These are phyloP conservation scores for Agelas oroides DNA, from an alignment of 37 sponge, comb jelly and placozoan genomes.

Conservation along the genomic window DNA sequence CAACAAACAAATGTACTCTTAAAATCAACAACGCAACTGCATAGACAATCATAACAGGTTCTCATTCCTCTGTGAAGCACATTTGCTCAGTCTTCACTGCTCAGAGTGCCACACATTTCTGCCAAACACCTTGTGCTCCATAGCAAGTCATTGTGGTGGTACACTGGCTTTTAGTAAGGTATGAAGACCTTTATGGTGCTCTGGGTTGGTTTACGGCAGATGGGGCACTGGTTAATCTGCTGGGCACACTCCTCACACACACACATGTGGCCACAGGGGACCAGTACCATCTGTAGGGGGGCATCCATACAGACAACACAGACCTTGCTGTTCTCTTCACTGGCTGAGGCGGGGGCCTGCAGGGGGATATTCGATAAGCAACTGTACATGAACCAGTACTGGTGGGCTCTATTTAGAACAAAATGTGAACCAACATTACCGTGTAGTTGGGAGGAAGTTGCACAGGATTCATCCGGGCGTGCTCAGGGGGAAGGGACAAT, in stretches of 20 bases:
- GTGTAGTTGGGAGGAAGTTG: background rate
- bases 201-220: slow-evolving; percentile 26
- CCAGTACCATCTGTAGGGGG: slow-evolving; percentile 51
- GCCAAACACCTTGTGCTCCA: too few species aligned
- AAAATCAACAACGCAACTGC: too few species aligned
- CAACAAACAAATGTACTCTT: too few species aligned
- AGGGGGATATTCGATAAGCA: too few species aligned
- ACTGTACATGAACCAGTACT: background rate
- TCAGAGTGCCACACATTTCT: too few species aligned
- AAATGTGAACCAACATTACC: background rate
- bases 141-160: too few species aligned
- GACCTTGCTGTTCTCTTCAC: background rate
- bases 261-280: slow-evolving; percentile 74
- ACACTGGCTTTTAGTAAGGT: slow-evolving; percentile 3
- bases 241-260: slow-evolving; percentile 58
- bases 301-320: slow-evolving; percentile 70
- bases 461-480: too few species aligned
- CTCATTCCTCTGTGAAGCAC: too few species aligned
- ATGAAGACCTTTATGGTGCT: slow-evolving; percentile 25
- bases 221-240: slow-evolving; percentile 39
- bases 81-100: too few species aligned
- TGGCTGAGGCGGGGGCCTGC: background rate
- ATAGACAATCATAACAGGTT: too few species aligned
- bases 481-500: too few species aligned
- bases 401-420: background rate